Conservation (phyloP, 1,140 invertebrate genomes). For the Nymphalis io region DNA sequence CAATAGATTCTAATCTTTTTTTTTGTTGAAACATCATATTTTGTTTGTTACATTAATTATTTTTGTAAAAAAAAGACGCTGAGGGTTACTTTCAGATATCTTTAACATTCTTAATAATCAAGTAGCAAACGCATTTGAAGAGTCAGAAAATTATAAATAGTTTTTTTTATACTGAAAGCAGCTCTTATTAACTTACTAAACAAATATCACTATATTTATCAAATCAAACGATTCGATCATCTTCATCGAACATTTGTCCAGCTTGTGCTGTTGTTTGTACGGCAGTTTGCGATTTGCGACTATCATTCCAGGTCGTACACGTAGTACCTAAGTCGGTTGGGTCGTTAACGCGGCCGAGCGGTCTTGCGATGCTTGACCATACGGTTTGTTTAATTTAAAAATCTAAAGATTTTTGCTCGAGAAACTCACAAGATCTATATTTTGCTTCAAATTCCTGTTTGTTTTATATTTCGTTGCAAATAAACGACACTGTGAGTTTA, state of each 20-base stretch:
- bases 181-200: constrained; percentile 14
- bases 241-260: constrained; percentile 44
- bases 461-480: not conserved
- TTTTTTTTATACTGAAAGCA: constrained; percentile 7
- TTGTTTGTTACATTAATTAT: constrained; percentile 4
- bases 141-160: not conserved
- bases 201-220: constrained; percentile 28
- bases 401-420: constrained; percentile 43
- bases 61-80: constrained; percentile 8
- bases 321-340: constrained; percentile 59
- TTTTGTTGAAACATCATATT: constrained; percentile 18
- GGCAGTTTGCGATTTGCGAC: constrained; percentile 66
- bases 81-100: constrained; percentile 20
- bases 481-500: constrained; percentile 28
- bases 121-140: not conserved
- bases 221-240: constrained; percentile 32
- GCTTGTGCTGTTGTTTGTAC: constrained; percentile 43
- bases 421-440: constrained; percentile 38
- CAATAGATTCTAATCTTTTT: not conserved
- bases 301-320: constrained; percentile 74
- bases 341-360: constrained; percentile 55
- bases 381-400: constrained; percentile 73
- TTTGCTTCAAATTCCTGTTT: not conserved
- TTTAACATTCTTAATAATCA: not conserved
- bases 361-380: constrained; percentile 74